Percentiles rank a stretch among this genome's conserved stretches.
These are phyloP conservation scores for Brachylomia viminalis DNA, from an alignment of 2,888 invertebrate species.

Conservation along the genomic window DNA sequence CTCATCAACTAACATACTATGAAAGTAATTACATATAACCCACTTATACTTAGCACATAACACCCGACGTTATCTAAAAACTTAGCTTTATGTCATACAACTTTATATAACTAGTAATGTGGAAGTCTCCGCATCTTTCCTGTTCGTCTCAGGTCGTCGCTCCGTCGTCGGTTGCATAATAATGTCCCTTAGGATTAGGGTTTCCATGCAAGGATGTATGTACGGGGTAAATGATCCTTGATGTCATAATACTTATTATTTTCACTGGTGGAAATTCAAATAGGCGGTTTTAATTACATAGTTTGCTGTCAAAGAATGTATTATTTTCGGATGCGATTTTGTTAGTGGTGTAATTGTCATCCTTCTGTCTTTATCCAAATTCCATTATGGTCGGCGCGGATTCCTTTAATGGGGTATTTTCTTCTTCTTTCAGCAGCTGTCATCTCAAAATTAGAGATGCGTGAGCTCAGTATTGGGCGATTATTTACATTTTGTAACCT, in stretches of 20 bases:
- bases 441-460: no score
- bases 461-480: no score
- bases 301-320: neutral
- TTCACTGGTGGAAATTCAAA: no score
- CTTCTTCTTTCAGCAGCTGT: no score
- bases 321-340: neutral
- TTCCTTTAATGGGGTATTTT: no score
- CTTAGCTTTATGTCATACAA: slow-evolving; percentile 26
- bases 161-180: slow-evolving; percentile 68
- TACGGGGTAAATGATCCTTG: slow-evolving; percentile 8
- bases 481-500: no score
- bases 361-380: no score
- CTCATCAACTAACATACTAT: neutral
- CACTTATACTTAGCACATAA: slow-evolving; percentile 27
- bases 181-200: slow-evolving; percentile 57
- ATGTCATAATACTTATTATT: slow-evolving; percentile 7
- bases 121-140: slow-evolving; percentile 59
- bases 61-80: slow-evolving; percentile 22
- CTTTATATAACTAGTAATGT: slow-evolving; percentile 44
- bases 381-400: no score
- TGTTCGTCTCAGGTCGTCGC: slow-evolving; percentile 63
- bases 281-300: no score
- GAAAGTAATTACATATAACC: neutral
- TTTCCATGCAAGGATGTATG: slow-evolving; percentile 22
- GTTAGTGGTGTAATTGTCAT: neutral